A percentile compares a stretch with the other conserved stretches of the same genome.
Evolutionary conservation across 2,113 vertebrate genomes (phyloP).

Genomic region (Uropsilus gracilis): DNA sequence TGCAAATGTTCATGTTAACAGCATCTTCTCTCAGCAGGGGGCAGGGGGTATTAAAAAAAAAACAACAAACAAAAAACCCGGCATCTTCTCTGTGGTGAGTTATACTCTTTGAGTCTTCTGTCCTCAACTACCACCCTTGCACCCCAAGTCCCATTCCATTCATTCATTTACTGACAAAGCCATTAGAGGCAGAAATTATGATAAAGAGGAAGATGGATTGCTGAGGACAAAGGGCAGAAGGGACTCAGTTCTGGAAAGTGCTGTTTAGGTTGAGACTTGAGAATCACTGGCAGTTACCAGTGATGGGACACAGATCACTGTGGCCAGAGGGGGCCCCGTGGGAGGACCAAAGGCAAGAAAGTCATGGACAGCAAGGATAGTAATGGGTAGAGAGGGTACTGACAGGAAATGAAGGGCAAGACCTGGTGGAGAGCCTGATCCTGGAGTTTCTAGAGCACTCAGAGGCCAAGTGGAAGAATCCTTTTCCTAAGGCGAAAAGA

Average conservation of each 20-base stretch:
- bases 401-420: background rate
- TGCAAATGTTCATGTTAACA: background rate
- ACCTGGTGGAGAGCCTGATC: background rate
- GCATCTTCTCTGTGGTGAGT: too few species aligned
- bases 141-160: too few species aligned
- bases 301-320: background rate
- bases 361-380: background rate
- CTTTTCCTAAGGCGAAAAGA: background rate
- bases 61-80: too few species aligned
- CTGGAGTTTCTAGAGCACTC: background rate
- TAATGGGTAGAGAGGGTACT: background rate
- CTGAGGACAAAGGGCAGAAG: background rate
- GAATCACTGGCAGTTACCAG: background rate
- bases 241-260: background rate
- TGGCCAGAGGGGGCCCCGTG: background rate
- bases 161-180: background rate
- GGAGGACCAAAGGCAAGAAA: background rate
- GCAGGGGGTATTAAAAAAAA: background rate
- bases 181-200: background rate
- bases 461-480: background rate
- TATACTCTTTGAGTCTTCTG: too few species aligned
- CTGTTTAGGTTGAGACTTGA: background rate
- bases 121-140: too few species aligned
- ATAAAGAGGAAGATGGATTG: background rate
- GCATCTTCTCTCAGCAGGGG: background rate